Percentiles rank a stretch among this genome's conserved stretches.
phyloP scores from a whole-genome alignment of 92 coral and sea anemone species.

The Nematostella vectensis region DNA sequence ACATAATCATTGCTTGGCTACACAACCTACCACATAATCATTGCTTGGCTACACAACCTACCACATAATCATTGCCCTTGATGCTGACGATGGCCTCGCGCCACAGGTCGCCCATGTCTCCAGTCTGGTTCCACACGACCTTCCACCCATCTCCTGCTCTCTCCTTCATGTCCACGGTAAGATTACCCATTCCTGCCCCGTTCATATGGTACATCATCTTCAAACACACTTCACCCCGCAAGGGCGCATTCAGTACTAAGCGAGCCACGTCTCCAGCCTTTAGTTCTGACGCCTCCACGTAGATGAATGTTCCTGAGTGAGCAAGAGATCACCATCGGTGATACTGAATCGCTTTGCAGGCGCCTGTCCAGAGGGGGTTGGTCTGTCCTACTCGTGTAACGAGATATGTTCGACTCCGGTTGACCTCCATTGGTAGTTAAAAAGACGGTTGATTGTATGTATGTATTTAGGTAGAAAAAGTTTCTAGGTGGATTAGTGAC shows the following conservation, averaged over 20 bases:
- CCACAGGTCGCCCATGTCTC: conserved; percentile 29
- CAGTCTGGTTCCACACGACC: conserved; percentile 22
- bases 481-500: too few species aligned
- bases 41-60: too few species aligned
- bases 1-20: too few species aligned
- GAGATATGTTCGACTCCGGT: too few species aligned
- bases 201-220: conserved; percentile 35
- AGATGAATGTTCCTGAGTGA: conserved; percentile 21
- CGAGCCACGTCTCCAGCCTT: conserved; percentile 25
- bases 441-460: too few species aligned
- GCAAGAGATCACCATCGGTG: neutral
- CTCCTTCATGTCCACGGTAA: conserved; percentile 15
- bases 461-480: too few species aligned
- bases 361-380: too few species aligned
- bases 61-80: conserved; percentile 21
- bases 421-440: too few species aligned
- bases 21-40: too few species aligned
- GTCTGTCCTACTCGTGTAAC: too few species aligned
- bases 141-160: conserved; percentile 16
- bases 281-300: conserved; percentile 24
- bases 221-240: conserved; percentile 14
- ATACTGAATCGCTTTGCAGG: neutral
- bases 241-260: conserved; percentile 18
- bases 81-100: conserved; percentile 2
- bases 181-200: conserved; percentile 35